Evolutionary conservation across 2,888 invertebrate genomes (phyloP).

Genomic region (Zeuzera pyrina): DNA sequence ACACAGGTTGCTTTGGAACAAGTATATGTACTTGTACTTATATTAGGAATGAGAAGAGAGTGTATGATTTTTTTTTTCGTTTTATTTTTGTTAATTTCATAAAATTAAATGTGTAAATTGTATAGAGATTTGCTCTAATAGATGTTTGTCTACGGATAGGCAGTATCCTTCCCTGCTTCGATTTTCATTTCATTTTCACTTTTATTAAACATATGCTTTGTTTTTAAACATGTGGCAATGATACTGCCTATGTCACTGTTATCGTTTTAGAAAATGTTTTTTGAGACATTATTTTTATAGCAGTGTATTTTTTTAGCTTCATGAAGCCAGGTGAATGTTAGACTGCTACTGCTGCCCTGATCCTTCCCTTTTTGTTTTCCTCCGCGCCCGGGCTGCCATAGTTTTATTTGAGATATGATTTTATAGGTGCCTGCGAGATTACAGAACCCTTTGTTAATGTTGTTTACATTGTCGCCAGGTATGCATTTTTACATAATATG

Average conservation of each 20-base stretch:
- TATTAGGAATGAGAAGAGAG: conserved; percentile 37
- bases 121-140: conserved; percentile 62
- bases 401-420: conserved; percentile 63
- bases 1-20: conserved; percentile 58
- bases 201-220: conserved; percentile 11
- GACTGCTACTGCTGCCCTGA: conserved; percentile 66
- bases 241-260: conserved; percentile 58
- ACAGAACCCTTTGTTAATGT: conserved; percentile 68
- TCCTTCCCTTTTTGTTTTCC: conserved; percentile 57
- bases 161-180: conserved; percentile 53
- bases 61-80: conserved; percentile 30
- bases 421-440: conserved; percentile 71
- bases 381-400: conserved; percentile 66
- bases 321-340: conserved; percentile 71
- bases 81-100: conserved; percentile 23
- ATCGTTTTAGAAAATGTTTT: conserved; percentile 51
- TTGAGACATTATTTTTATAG: conserved; percentile 52
- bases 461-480: conserved; percentile 75
- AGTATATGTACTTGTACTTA: too few relatives aligned
- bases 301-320: conserved; percentile 72
- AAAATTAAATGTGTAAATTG: conserved; percentile 57
- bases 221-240: conserved; percentile 29
- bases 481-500: conserved; percentile 62
- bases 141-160: conserved; percentile 63
- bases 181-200: conserved; percentile 15